These are phyloP conservation scores for Melipona bicolor DNA, from an alignment of 2,888 invertebrate genomes.

Conservation along the genomic window DNA sequence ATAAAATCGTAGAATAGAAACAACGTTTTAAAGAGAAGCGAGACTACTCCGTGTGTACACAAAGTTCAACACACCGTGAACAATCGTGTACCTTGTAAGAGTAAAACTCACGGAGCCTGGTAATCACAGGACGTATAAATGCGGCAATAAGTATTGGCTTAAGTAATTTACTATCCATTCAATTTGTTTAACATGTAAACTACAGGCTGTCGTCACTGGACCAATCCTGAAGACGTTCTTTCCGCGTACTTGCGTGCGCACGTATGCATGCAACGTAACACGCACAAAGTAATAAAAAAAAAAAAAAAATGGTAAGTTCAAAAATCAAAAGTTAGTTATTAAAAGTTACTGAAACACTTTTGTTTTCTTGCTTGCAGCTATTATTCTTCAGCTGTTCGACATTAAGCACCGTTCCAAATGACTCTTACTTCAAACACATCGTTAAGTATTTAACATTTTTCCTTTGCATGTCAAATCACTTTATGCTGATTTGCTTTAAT, in stretches of 20 bases:
- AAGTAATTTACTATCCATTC: slow-evolving; percentile 25
- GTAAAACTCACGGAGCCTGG: slow-evolving; percentile 1
- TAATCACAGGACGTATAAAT: slow-evolving; percentile 11
- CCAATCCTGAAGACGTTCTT: not conserved
- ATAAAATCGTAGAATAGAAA: not conserved
- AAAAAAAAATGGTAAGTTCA: not conserved
- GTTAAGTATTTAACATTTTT: not conserved
- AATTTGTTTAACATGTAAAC: slow-evolving; percentile 19
- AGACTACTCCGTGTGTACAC: not conserved
- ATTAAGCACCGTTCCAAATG: not conserved
- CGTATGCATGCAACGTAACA: not conserved
- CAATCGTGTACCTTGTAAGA: not conserved
- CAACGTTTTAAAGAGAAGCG: not conserved
- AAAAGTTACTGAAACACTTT: not conserved
- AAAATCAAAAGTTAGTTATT: not conserved
- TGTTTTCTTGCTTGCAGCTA: not conserved
- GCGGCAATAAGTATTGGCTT: slow-evolving; percentile 9
- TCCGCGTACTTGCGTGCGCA: not conserved
- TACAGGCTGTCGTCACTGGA: slow-evolving; percentile 8
- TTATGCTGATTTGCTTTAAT: too few relatives aligned
- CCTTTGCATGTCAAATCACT: not conserved
- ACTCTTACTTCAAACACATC: not conserved
- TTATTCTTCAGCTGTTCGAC: not conserved
- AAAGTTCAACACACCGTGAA: not conserved
- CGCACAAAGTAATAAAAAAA: not conserved